phyloP scores from a whole-genome alignment of 2,113 vertebrate species.

The Sylvietta virens region DNA sequence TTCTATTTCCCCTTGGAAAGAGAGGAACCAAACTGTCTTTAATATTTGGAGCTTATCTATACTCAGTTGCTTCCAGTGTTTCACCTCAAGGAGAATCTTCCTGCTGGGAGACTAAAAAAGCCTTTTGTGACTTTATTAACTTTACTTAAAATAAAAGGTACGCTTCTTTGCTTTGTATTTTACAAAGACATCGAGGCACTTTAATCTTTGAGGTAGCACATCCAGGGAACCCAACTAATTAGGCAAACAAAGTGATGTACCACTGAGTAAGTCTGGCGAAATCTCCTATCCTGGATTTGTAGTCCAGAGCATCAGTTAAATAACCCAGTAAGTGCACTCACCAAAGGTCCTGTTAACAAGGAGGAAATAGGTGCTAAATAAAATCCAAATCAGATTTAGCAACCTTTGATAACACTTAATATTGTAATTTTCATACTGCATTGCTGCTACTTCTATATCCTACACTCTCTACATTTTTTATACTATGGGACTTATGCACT shows the following conservation, averaged over 20 bases:
- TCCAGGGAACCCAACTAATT: not conserved
- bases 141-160: not conserved
- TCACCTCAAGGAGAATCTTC: not conserved
- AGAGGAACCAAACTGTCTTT: not conserved
- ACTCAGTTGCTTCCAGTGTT: fast-evolving
- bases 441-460: not conserved
- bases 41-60: not conserved
- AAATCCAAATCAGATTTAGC: not conserved
- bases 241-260: not conserved
- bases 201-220: not conserved
- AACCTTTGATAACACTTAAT: not conserved
- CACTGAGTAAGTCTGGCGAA: not conserved
- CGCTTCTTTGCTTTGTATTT: not conserved
- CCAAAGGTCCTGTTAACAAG: not conserved
- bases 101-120: not conserved
- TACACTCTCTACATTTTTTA: not conserved
- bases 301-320: not conserved
- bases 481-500: not conserved
- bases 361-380: not conserved
- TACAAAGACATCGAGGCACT: not conserved
- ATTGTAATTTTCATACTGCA: not conserved
- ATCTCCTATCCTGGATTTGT: not conserved
- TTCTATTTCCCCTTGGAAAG: not conserved
- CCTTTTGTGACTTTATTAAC: not conserved
- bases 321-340: not conserved